Percentiles rank a stretch among this genome's conserved stretches.
These are phyloP conservation scores for Microcebus griseorufus DNA, from an alignment of 2,113 vertebrate species.

Conservation along the genomic window DNA sequence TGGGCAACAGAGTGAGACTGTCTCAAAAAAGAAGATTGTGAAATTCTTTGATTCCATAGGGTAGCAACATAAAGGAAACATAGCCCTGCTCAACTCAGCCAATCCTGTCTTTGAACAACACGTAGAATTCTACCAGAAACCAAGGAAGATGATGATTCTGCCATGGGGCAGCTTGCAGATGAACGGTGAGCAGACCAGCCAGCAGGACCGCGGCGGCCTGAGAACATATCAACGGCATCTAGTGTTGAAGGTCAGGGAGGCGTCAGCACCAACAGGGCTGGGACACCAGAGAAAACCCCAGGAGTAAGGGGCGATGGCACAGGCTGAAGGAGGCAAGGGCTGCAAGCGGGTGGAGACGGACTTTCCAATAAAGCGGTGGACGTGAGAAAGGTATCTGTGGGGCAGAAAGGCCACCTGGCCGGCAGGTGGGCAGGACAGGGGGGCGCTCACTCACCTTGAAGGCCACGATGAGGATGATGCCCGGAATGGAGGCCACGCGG, in stretches of 20 bases:
- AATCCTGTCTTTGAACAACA: neutral
- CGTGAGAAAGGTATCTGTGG: rapidly evolving
- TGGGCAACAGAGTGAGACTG: too few species aligned
- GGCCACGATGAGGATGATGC: slow-evolving; percentile 90
- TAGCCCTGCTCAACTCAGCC: neutral
- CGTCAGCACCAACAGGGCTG: too few species aligned
- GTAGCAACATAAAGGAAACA: neutral
- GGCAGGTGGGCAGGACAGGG: neutral
- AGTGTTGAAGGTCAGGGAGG: too few species aligned
- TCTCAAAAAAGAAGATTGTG: neutral
- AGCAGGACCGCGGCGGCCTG: neutral
- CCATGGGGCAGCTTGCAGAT: neutral
- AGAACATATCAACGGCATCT: neutral
- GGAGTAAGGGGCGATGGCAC: neutral
- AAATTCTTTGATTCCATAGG: neutral
- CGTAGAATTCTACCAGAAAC: neutral
- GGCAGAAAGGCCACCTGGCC: neutral
- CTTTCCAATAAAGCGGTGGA: neutral
- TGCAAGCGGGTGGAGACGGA: rapidly evolving
- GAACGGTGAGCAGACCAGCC: neutral
- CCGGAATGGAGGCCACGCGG: slow-evolving; percentile 91
- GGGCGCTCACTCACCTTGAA: slow-evolving; percentile 89
- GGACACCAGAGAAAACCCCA: neutral
- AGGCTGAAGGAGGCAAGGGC: neutral
- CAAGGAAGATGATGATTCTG: neutral